Percentiles rank a stretch among this genome's conserved stretches.
Evolutionary conservation across 2,113 vertebrate species (phyloP).

Genomic region (Phoxinus phoxinus): DNA sequence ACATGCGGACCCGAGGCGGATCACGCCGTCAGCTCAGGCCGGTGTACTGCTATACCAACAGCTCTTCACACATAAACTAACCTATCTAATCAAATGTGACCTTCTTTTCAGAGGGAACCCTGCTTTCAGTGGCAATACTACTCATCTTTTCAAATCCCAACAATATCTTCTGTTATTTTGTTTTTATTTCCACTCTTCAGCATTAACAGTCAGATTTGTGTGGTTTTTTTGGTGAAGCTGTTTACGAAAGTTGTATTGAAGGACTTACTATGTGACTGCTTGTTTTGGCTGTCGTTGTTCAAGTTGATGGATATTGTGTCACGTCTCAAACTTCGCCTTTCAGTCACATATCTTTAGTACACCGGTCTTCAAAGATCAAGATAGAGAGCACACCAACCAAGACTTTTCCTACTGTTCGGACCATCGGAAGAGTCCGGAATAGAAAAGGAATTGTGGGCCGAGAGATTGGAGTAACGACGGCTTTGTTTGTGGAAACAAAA

Average conservation of each 20-base stretch:
- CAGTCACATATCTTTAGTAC: neutral
- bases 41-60: slow-evolving; percentile 61
- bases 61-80: slow-evolving; percentile 53
- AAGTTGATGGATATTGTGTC: slow-evolving; percentile 45
- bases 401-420: neutral
- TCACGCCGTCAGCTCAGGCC: slow-evolving; percentile 45
- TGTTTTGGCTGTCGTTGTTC: slow-evolving; percentile 62
- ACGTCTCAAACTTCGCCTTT: slow-evolving; percentile 10
- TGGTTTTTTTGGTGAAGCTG: slow-evolving; percentile 40
- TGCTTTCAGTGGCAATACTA: slow-evolving; percentile 41
- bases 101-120: slow-evolving; percentile 47
- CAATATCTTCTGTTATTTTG: slow-evolving; percentile 37
- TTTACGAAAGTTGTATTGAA: slow-evolving; percentile 56
- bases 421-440: slow-evolving; percentile 48
- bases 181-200: slow-evolving; percentile 53
- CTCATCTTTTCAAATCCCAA: slow-evolving; percentile 22
- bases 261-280: slow-evolving; percentile 59
- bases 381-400: neutral
- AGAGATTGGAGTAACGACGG: slow-evolving; percentile 16
- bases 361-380: neutral
- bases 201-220: slow-evolving; percentile 43
- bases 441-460: neutral
- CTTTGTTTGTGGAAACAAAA: slow-evolving; percentile 28
- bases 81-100: slow-evolving; percentile 43
- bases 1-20: slow-evolving; percentile 54